A percentile compares a stretch with the other conserved stretches of the same genome.
phyloP scores from a whole-genome alignment of 1,140 invertebrate species.

The Papilio dardanus region DNA sequence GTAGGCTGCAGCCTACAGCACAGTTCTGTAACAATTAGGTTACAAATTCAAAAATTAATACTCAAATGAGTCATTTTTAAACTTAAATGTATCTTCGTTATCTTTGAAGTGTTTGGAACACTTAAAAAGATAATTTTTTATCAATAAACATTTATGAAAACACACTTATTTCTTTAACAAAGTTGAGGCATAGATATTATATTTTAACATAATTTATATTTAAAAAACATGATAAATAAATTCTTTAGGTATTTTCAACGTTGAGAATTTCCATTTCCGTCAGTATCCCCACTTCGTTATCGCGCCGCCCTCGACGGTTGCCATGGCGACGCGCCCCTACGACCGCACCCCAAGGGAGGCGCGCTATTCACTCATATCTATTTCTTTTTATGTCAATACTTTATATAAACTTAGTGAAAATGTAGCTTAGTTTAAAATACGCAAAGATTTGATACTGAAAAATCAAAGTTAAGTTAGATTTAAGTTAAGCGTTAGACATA shows the following conservation, averaged over 20 bases:
- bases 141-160: too few species aligned
- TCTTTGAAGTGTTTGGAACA: too few species aligned
- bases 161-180: neutral
- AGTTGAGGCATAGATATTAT: neutral
- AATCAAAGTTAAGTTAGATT: neutral
- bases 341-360: constrained; percentile 32
- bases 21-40: too few species aligned
- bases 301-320: constrained; percentile 61
- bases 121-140: too few species aligned
- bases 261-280: constrained; percentile 53
- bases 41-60: too few species aligned
- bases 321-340: constrained; percentile 59
- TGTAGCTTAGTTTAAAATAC: neutral
- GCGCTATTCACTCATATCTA: constrained; percentile 32
- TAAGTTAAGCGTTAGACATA: neutral
- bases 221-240: constrained; percentile 11
- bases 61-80: too few species aligned
- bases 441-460: neutral
- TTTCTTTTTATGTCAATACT: constrained; percentile 34
- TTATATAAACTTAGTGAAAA: constrained; percentile 32
- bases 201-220: too few species aligned
- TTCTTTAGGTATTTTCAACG: constrained; percentile 23
- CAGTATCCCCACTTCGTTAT: constrained; percentile 43
- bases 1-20: too few species aligned
- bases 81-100: too few species aligned